Percentiles rank a stretch among this genome's conserved stretches.
phyloP scores from a whole-genome alignment of 1,140 invertebrate genomes.

The Plutomurus gul region DNA sequence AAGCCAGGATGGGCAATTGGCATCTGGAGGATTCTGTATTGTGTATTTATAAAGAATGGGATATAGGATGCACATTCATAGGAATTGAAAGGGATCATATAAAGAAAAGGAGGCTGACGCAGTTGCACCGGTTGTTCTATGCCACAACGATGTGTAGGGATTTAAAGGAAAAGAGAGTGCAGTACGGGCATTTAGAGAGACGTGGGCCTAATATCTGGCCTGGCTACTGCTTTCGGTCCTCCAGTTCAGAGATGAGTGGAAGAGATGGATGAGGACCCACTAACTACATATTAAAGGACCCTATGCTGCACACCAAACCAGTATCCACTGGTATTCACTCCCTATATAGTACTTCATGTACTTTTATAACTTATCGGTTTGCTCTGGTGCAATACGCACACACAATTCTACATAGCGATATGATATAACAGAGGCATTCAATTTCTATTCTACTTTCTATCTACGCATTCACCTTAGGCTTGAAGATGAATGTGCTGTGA shows the following conservation, averaged over 20 bases:
- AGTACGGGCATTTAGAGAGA: conserved; percentile 17
- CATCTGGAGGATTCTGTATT: conserved; percentile 12
- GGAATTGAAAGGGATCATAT: not conserved
- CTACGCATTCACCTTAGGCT: not conserved
- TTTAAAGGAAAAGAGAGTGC: conserved; percentile 32
- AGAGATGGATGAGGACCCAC: conserved; percentile 3
- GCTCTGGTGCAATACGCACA: too few species aligned
- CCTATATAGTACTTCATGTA: too few species aligned
- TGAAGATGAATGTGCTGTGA: not conserved
- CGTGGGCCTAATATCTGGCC: not conserved
- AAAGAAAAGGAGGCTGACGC: conserved; percentile 12
- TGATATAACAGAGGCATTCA: too few species aligned
- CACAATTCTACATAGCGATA: too few species aligned
- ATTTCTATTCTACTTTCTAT: not conserved
- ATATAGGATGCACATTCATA: conserved; percentile 24
- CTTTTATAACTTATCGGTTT: too few species aligned
- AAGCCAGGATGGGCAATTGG: conserved; percentile 5
- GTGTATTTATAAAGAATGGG: conserved; percentile 17
- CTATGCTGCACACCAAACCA: too few species aligned
- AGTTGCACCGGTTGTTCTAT: not conserved
- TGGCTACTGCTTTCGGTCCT: conserved; percentile 9
- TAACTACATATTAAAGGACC: not conserved
- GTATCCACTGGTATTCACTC: too few species aligned
- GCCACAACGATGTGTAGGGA: not conserved
- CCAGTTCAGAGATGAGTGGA: not conserved